These are phyloP conservation scores for Dendrophyllia cribrosa DNA, from an alignment of 64 coral and sea anemone genomes.

Conservation along the genomic window DNA sequence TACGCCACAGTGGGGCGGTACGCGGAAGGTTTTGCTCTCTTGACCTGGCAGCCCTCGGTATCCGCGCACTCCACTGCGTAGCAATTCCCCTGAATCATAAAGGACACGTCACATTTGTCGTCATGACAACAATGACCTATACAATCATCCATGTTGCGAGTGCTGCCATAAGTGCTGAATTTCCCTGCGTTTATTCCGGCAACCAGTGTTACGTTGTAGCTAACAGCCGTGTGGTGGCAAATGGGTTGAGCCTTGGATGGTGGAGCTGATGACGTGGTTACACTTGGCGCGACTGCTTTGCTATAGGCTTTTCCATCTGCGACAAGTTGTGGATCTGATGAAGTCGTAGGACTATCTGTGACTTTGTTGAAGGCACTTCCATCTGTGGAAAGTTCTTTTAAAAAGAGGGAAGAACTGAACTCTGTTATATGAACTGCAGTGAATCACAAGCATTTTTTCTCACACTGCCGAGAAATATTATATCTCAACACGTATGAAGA, in stretches of 20 bases:
- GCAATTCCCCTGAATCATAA: slow-evolving; percentile 96
- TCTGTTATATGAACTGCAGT: too few relatives aligned
- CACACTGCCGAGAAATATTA: too few relatives aligned
- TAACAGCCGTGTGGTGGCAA: slow-evolving; percentile 87
- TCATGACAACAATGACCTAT: slow-evolving; percentile 93
- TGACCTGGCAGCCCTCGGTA: slow-evolving; percentile 75
- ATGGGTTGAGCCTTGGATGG: background rate
- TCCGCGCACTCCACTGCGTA: slow-evolving; percentile 83
- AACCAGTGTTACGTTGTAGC: slow-evolving; percentile 87
- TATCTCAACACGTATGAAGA: too few relatives aligned
- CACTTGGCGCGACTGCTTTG: background rate
- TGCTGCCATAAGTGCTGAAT: slow-evolving; percentile 85
- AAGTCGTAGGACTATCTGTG: background rate
- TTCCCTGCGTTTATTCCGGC: slow-evolving; percentile 92
- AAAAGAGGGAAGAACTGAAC: background rate
- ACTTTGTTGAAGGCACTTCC: background rate
- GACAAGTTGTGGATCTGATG: too few relatives aligned
- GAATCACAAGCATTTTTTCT: too few relatives aligned
- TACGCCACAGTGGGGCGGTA: slow-evolving; percentile 91
- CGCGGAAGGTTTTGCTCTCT: slow-evolving; percentile 80
- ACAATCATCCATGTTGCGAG: slow-evolving; percentile 79
- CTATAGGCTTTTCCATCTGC: background rate
- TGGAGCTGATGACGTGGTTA: background rate
- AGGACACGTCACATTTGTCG: slow-evolving; percentile 86
- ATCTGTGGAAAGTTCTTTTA: slow-evolving; percentile 1